These are phyloP conservation scores for Amphimedon queenslandica DNA, from an alignment of 37 sponge, comb jelly and placozoan genomes.

Conservation along the genomic window DNA sequence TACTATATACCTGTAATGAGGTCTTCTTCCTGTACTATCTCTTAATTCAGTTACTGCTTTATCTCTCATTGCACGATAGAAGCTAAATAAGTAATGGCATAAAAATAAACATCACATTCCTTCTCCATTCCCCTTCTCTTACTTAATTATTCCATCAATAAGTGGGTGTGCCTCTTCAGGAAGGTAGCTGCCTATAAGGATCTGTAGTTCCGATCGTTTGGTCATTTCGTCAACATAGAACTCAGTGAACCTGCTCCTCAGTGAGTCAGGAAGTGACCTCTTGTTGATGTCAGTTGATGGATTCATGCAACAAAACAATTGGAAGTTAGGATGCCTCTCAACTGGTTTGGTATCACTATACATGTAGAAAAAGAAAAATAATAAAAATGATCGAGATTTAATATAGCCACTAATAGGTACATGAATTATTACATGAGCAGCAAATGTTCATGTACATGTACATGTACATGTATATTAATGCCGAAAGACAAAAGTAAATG, in stretches of 20 bases:
- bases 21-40: conserved; percentile 88
- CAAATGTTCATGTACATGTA: no score
- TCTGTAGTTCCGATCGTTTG: conserved; percentile 51
- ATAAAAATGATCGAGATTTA: no score
- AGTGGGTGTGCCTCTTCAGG: conserved; percentile 13
- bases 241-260: conserved; percentile 94
- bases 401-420: no score
- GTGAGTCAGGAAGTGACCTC: conserved; percentile 72
- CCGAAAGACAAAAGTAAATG: neutral
- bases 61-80: conserved; percentile 59
- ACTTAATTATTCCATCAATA: conserved; percentile 65
- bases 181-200: conserved; percentile 74
- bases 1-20: conserved; percentile 87
- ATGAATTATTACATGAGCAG: no score
- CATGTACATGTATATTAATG: conserved; percentile 3
- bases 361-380: conserved; percentile 11
- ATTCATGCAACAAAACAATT: conserved; percentile 97
- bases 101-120: neutral
- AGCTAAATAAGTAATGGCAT: conserved; percentile 15
- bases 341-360: conserved; percentile 60
- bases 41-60: conserved; percentile 61
- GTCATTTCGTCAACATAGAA: conserved; percentile 85
- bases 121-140: neutral
- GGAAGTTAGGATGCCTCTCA: conserved; percentile 64
- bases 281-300: conserved; percentile 97